Evolutionary conservation across 2,797 vertebrate species (phyloP).

Genomic region (Parauchenoglanis punctatus): DNA sequence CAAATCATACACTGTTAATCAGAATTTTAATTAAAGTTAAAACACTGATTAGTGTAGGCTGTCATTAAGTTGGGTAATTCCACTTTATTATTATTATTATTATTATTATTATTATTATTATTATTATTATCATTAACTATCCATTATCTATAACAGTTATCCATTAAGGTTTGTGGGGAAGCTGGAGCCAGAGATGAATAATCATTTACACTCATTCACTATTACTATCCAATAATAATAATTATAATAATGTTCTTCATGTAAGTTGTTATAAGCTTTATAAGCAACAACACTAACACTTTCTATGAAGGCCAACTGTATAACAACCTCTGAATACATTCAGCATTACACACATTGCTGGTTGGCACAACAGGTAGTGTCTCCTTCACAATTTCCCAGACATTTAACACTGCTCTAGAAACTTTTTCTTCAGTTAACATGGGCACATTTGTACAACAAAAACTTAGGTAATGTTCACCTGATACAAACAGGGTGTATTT

Average conservation of each 20-base stretch:
- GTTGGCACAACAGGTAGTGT: neutral
- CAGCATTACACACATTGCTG: neutral
- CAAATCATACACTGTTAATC: slow-evolving; percentile 1
- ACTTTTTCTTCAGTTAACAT: neutral
- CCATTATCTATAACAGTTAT: no score
- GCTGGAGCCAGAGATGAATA: no score
- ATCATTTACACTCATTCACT: no score
- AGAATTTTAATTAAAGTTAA: slow-evolving; percentile 6
- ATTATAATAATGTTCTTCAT: neutral
- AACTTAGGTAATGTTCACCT: neutral
- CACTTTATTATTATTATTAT: neutral
- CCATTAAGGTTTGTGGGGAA: no score
- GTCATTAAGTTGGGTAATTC: neutral
- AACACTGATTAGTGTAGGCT: neutral
- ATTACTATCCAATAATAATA: neutral
- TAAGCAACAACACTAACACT: neutral
- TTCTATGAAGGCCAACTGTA: neutral
- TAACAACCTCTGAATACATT: neutral
- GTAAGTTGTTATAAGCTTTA: neutral
- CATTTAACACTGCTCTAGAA: neutral
- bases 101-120: neutral
- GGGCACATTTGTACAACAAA: neutral
- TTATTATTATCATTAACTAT: no score
- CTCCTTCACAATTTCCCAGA: neutral
- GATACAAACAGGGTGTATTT: neutral